Base-by-base conservation (phyloP, 2,888 invertebrate genomes). In the Drosophila yooni region DNA sequence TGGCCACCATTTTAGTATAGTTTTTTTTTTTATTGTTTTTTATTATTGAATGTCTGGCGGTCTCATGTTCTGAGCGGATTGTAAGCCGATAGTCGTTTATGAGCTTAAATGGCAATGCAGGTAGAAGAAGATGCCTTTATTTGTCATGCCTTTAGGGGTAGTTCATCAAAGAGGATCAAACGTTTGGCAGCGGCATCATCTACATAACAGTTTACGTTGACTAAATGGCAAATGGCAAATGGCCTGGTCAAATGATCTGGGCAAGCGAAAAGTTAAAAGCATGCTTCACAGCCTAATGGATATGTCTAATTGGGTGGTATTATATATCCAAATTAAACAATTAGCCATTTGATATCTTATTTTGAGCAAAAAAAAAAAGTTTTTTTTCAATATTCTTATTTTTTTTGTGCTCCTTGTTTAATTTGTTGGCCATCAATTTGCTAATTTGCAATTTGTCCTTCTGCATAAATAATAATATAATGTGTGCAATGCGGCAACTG, bases 81-180 rank as follows among this genome's bases (percentile, higher is more conserved):
- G 90, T 88, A 84, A 89, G 74, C 79, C 82, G 84, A 85, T 85
- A 88, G 90, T 76, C 79, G 73, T 84, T 85, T 85, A 85, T 89
- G 84, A 79, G 90, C 78, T 79, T 79, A 75, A 89, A 87, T 78
- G 84, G 88, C 88, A 87, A 72, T 81, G 75, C 83, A 83, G 89
- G 90, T 87, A 89, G 56, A 56, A 56, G n/a, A 56, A 56, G 83
- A 76, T 64, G 60, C 57, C 36, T 66, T 53, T 56, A 7, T 46
- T 33, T 67, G 66, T 25, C 50, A 56, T 72, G 70, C 81, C 78
- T 64, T 43, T 53, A 46, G 59, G 70, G 76, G 70, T 54, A 70
- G 82, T 87, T 73, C 76, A 78, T 89, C 81, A 84, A 74, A 76
- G 70, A 62, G 66, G 83, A 88, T 78, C 71, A 89, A 89, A 83